Percentiles rank a stretch among this genome's conserved stretches.
phyloP scores from a whole-genome alignment of 2,888 invertebrate genomes.

The Melieria picta region DNA sequence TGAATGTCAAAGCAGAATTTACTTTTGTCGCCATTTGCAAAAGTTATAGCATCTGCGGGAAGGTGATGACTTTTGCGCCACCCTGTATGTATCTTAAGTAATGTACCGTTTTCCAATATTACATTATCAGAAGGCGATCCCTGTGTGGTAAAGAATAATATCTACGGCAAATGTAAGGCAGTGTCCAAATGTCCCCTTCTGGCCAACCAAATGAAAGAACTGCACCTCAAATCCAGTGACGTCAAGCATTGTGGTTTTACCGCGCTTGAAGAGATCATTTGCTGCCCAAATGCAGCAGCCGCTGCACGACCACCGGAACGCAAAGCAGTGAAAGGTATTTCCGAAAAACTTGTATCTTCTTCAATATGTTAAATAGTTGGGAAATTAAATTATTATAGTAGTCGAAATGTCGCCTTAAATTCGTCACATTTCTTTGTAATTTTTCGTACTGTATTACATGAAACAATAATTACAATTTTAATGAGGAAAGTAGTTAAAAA shows the following conservation, averaged over 20 bases:
- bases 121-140: conserved; percentile 8
- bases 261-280: conserved; percentile 21
- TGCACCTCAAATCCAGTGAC: conserved; percentile 6
- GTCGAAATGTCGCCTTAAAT: no score
- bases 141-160: conserved; percentile 15
- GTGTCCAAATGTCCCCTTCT: conserved; percentile 10
- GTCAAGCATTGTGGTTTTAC: conserved; percentile 22
- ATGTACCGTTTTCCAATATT: no score
- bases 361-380: background rate
- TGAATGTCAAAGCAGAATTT: no score
- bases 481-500: no score
- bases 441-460: no score
- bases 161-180: conserved; percentile 12
- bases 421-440: no score
- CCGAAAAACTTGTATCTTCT: background rate
- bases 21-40: no score
- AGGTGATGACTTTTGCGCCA: no score
- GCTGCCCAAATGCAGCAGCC: conserved; percentile 1
- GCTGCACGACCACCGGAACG: background rate
- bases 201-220: conserved; percentile 6
- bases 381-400: no score
- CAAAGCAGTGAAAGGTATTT: conserved; percentile 12
- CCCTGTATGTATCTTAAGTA: no score
- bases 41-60: no score
- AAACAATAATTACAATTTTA: no score